phyloP scores from a whole-genome alignment of 1,140 invertebrate genomes.

The Sycophila sp. region DNA sequence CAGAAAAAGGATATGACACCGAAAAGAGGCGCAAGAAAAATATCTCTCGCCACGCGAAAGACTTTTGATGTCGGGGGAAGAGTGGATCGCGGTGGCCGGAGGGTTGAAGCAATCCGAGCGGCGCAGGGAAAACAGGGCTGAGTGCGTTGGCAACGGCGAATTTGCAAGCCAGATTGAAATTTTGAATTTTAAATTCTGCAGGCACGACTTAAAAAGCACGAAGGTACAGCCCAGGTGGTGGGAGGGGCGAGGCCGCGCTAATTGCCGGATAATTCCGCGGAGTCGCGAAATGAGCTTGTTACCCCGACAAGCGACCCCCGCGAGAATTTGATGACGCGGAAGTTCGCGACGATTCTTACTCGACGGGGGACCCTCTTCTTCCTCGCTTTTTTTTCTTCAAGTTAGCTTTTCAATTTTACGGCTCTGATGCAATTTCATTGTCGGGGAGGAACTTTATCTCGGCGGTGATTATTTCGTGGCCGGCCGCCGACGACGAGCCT shows the following conservation, averaged over 20 bases:
- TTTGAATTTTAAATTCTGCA: conserved; percentile 60
- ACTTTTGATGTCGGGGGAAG: conserved; percentile 58
- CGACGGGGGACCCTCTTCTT: too few relatives aligned
- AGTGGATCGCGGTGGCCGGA: too few relatives aligned
- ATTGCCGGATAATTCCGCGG: conserved; percentile 54
- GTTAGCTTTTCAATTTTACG: too few relatives aligned
- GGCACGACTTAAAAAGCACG: conserved; percentile 54
- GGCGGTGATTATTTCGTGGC: too few relatives aligned
- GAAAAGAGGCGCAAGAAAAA: conserved; percentile 37
- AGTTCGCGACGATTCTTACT: too few relatives aligned
- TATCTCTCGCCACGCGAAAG: conserved; percentile 50
- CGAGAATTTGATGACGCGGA: not conserved
- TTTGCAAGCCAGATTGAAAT: conserved; percentile 63
- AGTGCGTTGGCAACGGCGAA: conserved; percentile 29
- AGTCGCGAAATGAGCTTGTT: conserved; percentile 38
- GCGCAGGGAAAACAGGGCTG: conserved; percentile 31
- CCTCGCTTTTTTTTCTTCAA: too few relatives aligned
- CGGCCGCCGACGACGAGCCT: too few relatives aligned
- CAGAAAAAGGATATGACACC: not conserved
- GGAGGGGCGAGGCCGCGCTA: conserved; percentile 44
- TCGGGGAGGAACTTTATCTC: too few relatives aligned
- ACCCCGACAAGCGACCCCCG: conserved; percentile 31
- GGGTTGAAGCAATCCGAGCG: conserved; percentile 47
- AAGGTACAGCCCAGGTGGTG: conserved; percentile 2
- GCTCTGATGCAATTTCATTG: too few relatives aligned